Percentiles rank a stretch among this genome's conserved stretches.
phyloP scores from a whole-genome alignment of 1,140 invertebrate species.

The Kradibia gibbosae region DNA sequence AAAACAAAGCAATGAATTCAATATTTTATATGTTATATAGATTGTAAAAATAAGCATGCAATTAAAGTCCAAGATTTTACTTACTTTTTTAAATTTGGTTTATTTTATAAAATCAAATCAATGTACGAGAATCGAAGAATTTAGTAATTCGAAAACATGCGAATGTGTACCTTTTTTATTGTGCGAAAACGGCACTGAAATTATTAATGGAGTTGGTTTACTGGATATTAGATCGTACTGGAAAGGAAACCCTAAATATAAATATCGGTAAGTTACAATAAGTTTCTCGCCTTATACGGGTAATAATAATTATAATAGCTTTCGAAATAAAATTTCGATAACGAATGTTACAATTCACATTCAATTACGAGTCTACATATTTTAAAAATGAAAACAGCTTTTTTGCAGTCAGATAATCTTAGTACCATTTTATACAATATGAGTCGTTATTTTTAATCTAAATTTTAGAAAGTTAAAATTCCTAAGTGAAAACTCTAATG shows the following conservation, averaged over 20 bases:
- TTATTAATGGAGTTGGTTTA: slow-evolving; percentile 80
- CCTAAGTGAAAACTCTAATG: too few species aligned
- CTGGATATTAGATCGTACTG: slow-evolving; percentile 80
- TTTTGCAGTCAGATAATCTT: too few species aligned
- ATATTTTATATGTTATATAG: background rate
- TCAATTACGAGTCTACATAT: too few species aligned
- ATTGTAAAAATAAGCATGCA: background rate
- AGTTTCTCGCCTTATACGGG: background rate
- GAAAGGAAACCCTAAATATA: background rate
- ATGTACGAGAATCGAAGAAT: background rate
- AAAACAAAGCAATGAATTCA: background rate
- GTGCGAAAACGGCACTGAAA: slow-evolving; percentile 78
- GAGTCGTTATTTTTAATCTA: too few species aligned
- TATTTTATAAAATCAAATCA: background rate
- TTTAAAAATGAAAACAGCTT: too few species aligned
- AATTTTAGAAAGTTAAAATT: too few species aligned
- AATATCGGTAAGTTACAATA: background rate
- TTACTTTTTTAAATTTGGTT: background rate
- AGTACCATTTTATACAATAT: too few species aligned
- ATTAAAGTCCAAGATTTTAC: background rate
- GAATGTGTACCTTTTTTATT: slow-evolving; percentile 79
- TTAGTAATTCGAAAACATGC: slow-evolving; percentile 56
- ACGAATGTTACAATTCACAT: too few species aligned
- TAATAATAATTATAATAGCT: too few species aligned
- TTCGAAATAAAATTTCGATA: too few species aligned